Evolutionary conservation across 2,113 vertebrate species (phyloP).

Genomic region (Taurulus bubalis): DNA sequence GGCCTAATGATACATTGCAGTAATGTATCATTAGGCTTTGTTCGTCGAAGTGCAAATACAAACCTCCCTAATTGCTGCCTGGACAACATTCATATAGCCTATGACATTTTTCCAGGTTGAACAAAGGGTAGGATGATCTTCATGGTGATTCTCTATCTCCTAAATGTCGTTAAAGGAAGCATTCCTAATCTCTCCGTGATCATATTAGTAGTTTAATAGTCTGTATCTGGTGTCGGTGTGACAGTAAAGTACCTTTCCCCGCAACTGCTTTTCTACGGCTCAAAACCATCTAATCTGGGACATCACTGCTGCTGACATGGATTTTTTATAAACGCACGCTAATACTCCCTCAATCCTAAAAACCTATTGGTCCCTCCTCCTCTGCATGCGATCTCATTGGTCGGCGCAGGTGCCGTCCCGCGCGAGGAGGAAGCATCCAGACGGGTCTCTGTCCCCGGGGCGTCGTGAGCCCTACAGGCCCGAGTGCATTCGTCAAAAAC

Average conservation of each 20-base stretch:
- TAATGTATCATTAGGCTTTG: too few relatives aligned
- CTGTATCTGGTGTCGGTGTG: slow-evolving; percentile 8
- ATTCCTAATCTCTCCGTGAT: background rate
- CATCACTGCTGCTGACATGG: slow-evolving; percentile 46
- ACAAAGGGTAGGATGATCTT: background rate
- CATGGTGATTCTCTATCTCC: background rate
- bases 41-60: too few relatives aligned
- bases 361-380: slow-evolving; percentile 35
- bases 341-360: slow-evolving; percentile 55
- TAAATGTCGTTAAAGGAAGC: background rate
- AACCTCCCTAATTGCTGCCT: background rate
- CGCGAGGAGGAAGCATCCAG: slow-evolving; percentile 16
- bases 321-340: slow-evolving; percentile 51
- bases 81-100: background rate
- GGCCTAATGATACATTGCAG: too few relatives aligned
- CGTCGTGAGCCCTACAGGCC: slow-evolving; percentile 39
- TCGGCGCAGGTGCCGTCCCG: slow-evolving; percentile 10
- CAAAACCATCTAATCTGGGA: slow-evolving; percentile 61
- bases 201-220: background rate
- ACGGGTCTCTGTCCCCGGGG: slow-evolving; percentile 59
- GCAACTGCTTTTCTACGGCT: slow-evolving; percentile 52
- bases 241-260: slow-evolving; percentile 20
- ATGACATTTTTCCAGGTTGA: background rate
- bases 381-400: slow-evolving; percentile 33
- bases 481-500: slow-evolving; percentile 56